Evolutionary conservation across 2,888 invertebrate genomes (phyloP).

Genomic region (Lithophane leautieri): DNA sequence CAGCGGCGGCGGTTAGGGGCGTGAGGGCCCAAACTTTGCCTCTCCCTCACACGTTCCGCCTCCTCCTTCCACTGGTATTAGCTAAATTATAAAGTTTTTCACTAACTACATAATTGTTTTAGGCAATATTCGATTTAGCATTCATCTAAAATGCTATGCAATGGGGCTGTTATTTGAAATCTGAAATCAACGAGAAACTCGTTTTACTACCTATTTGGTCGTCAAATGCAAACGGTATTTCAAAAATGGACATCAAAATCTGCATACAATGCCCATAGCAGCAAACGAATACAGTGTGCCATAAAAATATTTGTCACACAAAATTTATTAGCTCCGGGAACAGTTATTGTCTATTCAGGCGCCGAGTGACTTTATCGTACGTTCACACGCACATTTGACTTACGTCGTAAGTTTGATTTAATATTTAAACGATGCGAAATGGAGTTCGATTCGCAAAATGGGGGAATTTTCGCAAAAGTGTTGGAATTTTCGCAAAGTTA

Average conservation of each 20-base stretch:
- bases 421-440: slow-evolving; percentile 62
- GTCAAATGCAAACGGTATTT: slow-evolving; percentile 13
- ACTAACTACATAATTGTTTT: neutral
- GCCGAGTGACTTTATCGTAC: slow-evolving; percentile 51
- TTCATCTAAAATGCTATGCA: neutral
- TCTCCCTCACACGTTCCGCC: too few relatives aligned
- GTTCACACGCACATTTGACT: slow-evolving; percentile 57
- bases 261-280: slow-evolving; percentile 28
- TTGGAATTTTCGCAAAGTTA: slow-evolving; percentile 55
- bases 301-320: slow-evolving; percentile 59
- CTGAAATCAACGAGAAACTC: neutral
- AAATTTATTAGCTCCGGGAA: slow-evolving; percentile 57
- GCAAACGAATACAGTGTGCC: slow-evolving; percentile 37
- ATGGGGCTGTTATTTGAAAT: neutral
- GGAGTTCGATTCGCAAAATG: slow-evolving; percentile 50
- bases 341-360: slow-evolving; percentile 60
- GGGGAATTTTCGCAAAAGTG: slow-evolving; percentile 47
- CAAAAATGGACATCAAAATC: slow-evolving; percentile 17
- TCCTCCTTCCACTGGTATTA: neutral
- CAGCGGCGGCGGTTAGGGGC: too few relatives aligned
- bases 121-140: neutral
- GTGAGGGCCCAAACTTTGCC: too few relatives aligned
- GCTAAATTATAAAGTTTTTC: neutral
- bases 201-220: neutral
- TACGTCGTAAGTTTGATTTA: slow-evolving; percentile 61